A percentile compares a stretch with the other conserved stretches of the same genome.
Evolutionary conservation across 2,888 invertebrate genomes (phyloP).

Genomic region (Gerris lacustris): DNA sequence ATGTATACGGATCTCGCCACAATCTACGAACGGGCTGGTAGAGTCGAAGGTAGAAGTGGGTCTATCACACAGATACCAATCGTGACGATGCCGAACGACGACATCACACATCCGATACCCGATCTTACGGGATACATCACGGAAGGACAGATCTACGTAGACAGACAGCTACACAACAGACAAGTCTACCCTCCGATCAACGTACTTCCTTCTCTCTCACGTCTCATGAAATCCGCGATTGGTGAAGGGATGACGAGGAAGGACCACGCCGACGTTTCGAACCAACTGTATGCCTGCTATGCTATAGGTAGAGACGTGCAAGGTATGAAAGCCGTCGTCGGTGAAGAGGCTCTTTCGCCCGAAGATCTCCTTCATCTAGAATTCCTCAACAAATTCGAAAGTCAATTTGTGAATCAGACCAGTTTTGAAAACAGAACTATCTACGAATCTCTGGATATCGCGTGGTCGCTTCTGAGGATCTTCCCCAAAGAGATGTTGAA

Average conservation of each 20-base stretch:
- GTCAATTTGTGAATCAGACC: background rate
- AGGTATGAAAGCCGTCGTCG: background rate
- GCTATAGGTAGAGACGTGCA: background rate
- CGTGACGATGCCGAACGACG: slow-evolving; percentile 99
- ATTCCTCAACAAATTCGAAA: background rate
- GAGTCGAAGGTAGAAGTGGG: slow-evolving; percentile 96
- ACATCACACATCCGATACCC: slow-evolving; percentile 99
- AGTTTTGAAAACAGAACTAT: background rate
- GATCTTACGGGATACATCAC: slow-evolving; percentile 99
- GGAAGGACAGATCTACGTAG: slow-evolving; percentile 98
- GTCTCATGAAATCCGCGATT: slow-evolving; percentile 99
- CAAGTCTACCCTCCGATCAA: slow-evolving; percentile 96
- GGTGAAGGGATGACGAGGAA: slow-evolving; percentile 99
- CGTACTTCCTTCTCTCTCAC: slow-evolving; percentile 96
- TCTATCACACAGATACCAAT: slow-evolving; percentile 99
- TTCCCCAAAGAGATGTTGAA: background rate
- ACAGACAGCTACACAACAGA: slow-evolving; percentile 97
- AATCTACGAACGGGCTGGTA: slow-evolving; percentile 97
- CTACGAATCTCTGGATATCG: background rate
- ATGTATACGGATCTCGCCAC: slow-evolving; percentile 99
- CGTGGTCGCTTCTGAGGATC: background rate
- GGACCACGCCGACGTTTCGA: slow-evolving; percentile 98
- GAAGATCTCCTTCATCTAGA: background rate
- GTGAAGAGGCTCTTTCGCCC: background rate
- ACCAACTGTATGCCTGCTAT: slow-evolving; percentile 47